A percentile compares a stretch with the other conserved stretches of the same genome.
Evolutionary conservation across 2,797 vertebrate species (phyloP).

Genomic region (Danio kyathit): DNA sequence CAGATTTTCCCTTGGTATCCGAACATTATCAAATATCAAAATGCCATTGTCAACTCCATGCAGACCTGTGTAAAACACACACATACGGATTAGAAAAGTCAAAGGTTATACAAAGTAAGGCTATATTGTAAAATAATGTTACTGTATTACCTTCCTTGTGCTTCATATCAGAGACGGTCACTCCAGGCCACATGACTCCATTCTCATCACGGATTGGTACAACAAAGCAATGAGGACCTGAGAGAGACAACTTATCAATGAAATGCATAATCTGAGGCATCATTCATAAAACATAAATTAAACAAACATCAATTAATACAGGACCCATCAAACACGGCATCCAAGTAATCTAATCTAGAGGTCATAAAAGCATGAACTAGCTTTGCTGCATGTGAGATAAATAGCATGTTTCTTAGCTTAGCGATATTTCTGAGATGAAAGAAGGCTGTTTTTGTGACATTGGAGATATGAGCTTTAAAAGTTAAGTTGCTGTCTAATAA

Average conservation of each 20-base stretch:
- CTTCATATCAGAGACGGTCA: slow-evolving; percentile 72
- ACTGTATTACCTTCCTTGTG: slow-evolving; percentile 73
- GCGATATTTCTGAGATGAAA: no score
- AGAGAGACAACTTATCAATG: not conserved
- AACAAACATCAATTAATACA: no score
- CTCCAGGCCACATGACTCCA: slow-evolving; percentile 68
- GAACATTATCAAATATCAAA: slow-evolving; percentile 73
- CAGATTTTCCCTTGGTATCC: slow-evolving; percentile 74
- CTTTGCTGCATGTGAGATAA: no score
- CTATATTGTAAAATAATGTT: not conserved
- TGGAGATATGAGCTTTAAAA: no score
- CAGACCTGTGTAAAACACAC: slow-evolving; percentile 64
- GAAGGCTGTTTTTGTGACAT: no score
- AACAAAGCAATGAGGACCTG: slow-evolving; percentile 77
- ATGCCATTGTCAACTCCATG: slow-evolving; percentile 77
- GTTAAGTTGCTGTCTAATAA: no score
- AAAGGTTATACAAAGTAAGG: not conserved
- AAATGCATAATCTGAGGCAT: not conserved
- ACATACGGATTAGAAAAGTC: not conserved
- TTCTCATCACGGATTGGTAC: slow-evolving; percentile 69
- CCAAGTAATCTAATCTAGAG: no score
- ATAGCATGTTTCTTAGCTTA: no score
- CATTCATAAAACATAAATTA: not conserved
- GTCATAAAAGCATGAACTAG: no score
- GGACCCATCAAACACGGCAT: no score